Base-by-base conservation (phyloP, 2,888 invertebrate genomes). In the Agrochola lychnidis region DNA sequence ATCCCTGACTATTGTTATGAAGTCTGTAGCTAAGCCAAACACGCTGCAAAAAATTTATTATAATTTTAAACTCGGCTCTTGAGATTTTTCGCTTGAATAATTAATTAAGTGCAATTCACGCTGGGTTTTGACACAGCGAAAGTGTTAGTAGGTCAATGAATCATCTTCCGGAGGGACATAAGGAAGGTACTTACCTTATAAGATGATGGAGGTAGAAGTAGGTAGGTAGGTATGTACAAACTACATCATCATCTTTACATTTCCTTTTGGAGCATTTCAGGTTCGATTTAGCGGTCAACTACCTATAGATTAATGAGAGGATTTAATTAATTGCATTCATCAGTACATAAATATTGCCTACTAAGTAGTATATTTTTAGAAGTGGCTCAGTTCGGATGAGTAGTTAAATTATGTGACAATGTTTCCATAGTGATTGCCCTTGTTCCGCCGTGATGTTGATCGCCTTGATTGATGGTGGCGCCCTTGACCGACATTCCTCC, bases 401-500 rank as follows among this genome's bases (percentile, higher is more conserved):
- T 86, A 74, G 66, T 80, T 84, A 66, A 74, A 73, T 70, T 78
- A 74, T 85, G 63, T 75, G 80, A 83, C 79, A 76, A 71, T 80
- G 72, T 79, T 83, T 74, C 73, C 73, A 79, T 82, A 53, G 68
- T 72, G 69, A 76, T 68, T 77, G 76, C 83, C 84, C 87, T 87
- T 83, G 78, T 87, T 81, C 76, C 72, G 66, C 57, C n/a, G 66
- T 74, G 56, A 78, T 80, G 81, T 85, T 63, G 85, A 69, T 82
- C 75, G 70, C 84, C 88, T 88, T 88, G 82, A 74, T 83, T 64
- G 72, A 76, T 75, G 83, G 69, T 61, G 76, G 56, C 59, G 81
- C 82, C 88, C 88, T 85, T 87, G 87, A 82, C 85, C 85, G 79
- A 88, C 79, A 82, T 87, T 73, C 82, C 56, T 57, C 42, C 77